A percentile compares a stretch with the other conserved stretches of the same genome.
Conservation (phyloP, 2,113 vertebrate species). For the Esox niger region DNA sequence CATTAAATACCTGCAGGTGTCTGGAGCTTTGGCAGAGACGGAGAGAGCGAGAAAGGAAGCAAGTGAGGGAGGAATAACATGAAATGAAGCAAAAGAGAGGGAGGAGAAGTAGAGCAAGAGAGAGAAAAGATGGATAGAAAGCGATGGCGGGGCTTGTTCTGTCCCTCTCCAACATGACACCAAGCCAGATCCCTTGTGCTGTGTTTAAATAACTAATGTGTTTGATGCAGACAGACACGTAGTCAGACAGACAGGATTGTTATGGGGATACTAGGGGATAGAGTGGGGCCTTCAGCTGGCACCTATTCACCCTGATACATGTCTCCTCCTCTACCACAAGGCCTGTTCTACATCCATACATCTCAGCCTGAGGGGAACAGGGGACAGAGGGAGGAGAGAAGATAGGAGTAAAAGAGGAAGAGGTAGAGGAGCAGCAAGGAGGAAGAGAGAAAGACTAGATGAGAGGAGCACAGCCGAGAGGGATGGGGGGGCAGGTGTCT, state of each 20-base stretch:
- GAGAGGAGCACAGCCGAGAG: too few species aligned
- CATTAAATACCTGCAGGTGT: constrained; percentile 68
- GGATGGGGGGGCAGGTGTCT: neutral
- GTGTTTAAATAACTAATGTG: neutral
- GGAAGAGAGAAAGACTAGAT: neutral
- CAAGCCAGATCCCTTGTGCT: neutral
- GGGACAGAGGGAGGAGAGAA: neutral
- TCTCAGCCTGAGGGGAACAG: neutral
- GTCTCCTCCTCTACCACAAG: neutral
- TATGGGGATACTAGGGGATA: neutral
- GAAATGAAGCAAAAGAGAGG: neutral
- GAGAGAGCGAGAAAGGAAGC: constrained; percentile 8
- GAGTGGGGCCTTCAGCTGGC: neutral
- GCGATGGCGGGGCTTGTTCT: constrained; percentile 6
- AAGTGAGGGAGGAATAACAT: too few species aligned
- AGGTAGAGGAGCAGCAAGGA: neutral
- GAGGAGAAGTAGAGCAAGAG: constrained; percentile 9
- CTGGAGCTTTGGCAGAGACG: constrained; percentile 30
- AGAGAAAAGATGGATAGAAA: neutral
- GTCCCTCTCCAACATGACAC: neutral
- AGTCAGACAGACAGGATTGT: too few species aligned
- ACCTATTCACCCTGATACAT: neutral
- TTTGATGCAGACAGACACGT: neutral
- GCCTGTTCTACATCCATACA: neutral
- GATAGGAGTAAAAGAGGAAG: neutral